Evolutionary conservation across 2,797 vertebrate species (phyloP), one percentile per base, ranked within the genome.

Genomic region (Anguilla marmorata): DNA sequence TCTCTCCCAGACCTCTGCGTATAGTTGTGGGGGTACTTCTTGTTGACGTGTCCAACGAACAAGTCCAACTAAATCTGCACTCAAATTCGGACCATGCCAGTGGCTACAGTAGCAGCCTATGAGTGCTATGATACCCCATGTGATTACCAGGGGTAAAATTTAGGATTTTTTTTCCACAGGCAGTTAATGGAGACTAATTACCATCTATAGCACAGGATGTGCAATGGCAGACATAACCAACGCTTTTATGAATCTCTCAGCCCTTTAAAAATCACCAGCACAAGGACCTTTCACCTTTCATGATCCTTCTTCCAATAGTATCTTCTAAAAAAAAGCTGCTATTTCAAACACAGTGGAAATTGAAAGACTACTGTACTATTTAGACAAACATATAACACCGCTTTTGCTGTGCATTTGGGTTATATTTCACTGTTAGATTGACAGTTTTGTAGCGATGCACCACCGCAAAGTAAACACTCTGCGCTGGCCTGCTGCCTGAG

Each of bases 381-480:
- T 82, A 50, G 79, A 82, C 45, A 30, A 27, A 33, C n/a, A 30
- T 84, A 56, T 84, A 56, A 56, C 52, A 2, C n/a, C 50, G 19
- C 27, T 84, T 58, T 58, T 14, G 7, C 74, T n/a, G 83, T 84
- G 3, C 27, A 58, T 12, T 84, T 84, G 27, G 14, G 50, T 84
- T 19, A 21, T 54, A 21, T 84, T 58, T 84, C 83, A 54, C 83
- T 19, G 50, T 33, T 33, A 84, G n/a, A 58, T 84, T 56, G 50
- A 56, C 83, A 84, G 83, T 84, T 84, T 84, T 56, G 30, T 84
- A 56, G 83, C 33, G 52, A 84, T 27, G 50, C 50, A 56, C 52
- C 50, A 5, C 52, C 54, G n/a, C 21, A 30, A 48, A 52, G 48
- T 54, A 84, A 52, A 84, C 41, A 30, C 82, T 84, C 24, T 27